Conservation (phyloP, 2,797 vertebrate species). For the Xenops minutus region DNA sequence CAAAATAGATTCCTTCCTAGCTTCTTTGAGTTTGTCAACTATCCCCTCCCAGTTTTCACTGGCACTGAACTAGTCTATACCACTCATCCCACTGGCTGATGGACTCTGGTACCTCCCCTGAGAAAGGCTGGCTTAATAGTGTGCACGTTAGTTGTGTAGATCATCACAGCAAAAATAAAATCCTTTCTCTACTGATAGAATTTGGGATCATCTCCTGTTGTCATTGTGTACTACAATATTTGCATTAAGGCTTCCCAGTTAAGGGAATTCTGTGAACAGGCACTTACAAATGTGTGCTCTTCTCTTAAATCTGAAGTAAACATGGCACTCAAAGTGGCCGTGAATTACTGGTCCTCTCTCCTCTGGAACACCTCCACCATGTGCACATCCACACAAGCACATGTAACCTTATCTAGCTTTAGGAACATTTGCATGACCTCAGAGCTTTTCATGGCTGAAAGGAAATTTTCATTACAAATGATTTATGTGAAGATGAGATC, state of each 20-base stretch:
- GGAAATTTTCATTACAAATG: background rate
- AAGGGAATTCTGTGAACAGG: background rate
- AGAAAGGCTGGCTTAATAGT: background rate
- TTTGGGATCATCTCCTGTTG: background rate
- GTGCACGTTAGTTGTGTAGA: background rate
- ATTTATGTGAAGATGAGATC: background rate
- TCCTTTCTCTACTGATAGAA: background rate
- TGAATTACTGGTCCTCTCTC: background rate
- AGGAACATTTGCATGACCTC: background rate
- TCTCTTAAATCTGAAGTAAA: background rate
- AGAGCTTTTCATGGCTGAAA: background rate
- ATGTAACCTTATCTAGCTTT: background rate
- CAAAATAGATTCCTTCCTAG: background rate
- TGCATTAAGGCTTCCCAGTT: background rate
- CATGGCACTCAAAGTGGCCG: background rate
- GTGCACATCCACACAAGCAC: background rate
- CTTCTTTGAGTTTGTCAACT: background rate
- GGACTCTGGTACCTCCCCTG: background rate
- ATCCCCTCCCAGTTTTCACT: background rate
- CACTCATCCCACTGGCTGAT: background rate
- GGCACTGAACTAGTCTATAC: rapidly evolving
- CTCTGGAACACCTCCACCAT: background rate
- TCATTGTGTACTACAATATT: background rate
- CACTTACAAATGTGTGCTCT: background rate
- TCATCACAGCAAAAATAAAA: background rate